Evolutionary conservation across 1,140 invertebrate genomes (phyloP).

Genomic region (Phymastichus coffea): DNA sequence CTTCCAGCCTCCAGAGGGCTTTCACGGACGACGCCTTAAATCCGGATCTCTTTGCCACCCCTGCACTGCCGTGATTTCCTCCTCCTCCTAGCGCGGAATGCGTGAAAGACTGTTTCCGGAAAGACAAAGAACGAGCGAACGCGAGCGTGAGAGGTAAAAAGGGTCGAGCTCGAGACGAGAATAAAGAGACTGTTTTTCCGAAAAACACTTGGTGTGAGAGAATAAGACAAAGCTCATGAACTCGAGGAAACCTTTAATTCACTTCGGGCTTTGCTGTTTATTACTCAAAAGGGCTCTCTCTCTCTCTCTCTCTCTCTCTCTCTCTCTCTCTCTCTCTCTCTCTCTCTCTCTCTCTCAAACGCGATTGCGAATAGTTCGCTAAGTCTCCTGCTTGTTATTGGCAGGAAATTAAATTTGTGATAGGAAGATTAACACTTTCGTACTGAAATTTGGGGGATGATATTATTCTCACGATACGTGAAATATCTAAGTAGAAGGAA

Average conservation of each 20-base stretch:
- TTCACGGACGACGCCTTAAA: conserved; percentile 55
- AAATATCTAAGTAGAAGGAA: no score
- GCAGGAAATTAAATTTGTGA: conserved; percentile 12
- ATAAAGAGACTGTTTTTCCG: conserved; percentile 25
- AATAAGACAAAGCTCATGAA: conserved; percentile 20
- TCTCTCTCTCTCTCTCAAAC: no score
- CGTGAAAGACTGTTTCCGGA: conserved; percentile 27
- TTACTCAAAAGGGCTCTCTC: background rate
- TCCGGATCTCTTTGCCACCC: conserved; percentile 48
- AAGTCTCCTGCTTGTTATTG: conserved; percentile 12
- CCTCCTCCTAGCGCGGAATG: conserved; percentile 31
- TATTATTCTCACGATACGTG: no score
- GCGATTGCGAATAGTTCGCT: background rate
- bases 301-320: no score
- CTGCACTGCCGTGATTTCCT: conserved; percentile 25
- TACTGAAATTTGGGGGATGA: background rate
- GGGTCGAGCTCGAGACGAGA: conserved; percentile 1
- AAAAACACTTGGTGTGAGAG: conserved; percentile 27
- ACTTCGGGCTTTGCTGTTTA: conserved; percentile 9
- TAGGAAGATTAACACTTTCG: background rate
- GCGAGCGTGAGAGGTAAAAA: background rate
- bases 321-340: no score
- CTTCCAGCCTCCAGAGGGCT: conserved; percentile 54
- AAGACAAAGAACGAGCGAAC: background rate
- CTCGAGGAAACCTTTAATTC: conserved; percentile 23